These are phyloP conservation scores for Hippocampus zosterae DNA, from an alignment of 2,113 vertebrate genomes.

Conservation along the genomic window DNA sequence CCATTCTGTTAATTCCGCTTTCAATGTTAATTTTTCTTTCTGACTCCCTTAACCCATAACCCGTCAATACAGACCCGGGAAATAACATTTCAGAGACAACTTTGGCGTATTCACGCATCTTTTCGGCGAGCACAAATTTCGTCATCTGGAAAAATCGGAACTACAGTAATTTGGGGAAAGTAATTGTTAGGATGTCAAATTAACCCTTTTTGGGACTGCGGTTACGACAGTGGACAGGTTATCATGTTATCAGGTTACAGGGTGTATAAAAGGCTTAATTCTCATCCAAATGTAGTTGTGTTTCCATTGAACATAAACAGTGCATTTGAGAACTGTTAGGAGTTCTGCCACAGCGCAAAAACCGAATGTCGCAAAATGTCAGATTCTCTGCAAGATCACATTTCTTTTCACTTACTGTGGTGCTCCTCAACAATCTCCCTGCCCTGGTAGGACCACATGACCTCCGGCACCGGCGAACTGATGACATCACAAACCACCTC, in stretches of 20 bases:
- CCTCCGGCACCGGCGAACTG: conserved; percentile 87
- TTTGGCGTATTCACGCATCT: conserved; percentile 29
- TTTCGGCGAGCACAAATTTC: conserved; percentile 8
- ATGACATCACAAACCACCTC: conserved; percentile 90
- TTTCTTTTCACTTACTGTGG: conserved; percentile 82
- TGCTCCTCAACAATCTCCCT: conserved; percentile 83
- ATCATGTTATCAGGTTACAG: no score
- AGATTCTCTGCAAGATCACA: no score
- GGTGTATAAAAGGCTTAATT: no score
- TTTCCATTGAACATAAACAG: neutral
- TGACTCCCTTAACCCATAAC: conserved; percentile 41
- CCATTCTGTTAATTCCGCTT: no score
- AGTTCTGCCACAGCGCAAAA: no score
- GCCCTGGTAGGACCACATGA: conserved; percentile 93
- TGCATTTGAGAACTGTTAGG: neutral
- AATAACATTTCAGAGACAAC: conserved; percentile 41
- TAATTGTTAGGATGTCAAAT: neutral
- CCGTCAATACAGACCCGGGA: conserved; percentile 31
- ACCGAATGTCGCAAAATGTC: no score
- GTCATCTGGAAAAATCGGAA: neutral
- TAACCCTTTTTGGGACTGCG: neutral
- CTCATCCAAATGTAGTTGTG: neutral
- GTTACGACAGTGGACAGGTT: no score
- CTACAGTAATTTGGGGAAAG: neutral
- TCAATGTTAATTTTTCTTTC: no score